These are phyloP conservation scores for Harmothoe impar DNA, from an alignment of 2,888 invertebrate genomes.

Conservation along the genomic window DNA sequence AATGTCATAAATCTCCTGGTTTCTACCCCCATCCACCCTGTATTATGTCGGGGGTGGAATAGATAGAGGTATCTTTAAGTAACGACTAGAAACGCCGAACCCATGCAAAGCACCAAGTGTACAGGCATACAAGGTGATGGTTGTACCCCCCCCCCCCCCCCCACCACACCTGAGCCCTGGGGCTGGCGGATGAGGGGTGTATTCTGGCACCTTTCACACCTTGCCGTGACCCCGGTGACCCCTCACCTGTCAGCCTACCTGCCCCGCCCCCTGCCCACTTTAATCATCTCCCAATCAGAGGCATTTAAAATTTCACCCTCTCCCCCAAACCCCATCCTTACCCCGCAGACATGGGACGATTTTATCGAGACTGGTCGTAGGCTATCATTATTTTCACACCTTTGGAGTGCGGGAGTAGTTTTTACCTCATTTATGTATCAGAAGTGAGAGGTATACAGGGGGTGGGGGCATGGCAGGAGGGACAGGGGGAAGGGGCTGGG, in stretches of 20 bases:
- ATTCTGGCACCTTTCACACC: constrained; percentile 18
- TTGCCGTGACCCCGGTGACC: constrained; percentile 33
- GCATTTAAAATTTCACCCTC: constrained; percentile 35
- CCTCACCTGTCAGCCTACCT: constrained; percentile 15
- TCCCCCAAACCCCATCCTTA: not conserved
- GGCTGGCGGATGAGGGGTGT: constrained; percentile 1
- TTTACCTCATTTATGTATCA: constrained; percentile 35
- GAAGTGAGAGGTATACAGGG: not conserved
- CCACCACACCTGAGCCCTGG: not conserved
- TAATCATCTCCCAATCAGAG: constrained; percentile 47
- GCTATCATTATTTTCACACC: constrained; percentile 49
- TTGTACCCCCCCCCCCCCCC: not conserved
- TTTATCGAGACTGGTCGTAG: not conserved
- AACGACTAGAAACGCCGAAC: not conserved
- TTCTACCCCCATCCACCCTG: no score
- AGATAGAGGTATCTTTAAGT: no score
- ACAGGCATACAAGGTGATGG: not conserved
- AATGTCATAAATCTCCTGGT: no score
- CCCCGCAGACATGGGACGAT: constrained; percentile 40
- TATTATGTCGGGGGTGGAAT: no score
- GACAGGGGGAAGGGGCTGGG: not conserved
- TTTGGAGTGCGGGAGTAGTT: not conserved
- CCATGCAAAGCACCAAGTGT: no score
- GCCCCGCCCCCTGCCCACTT: not conserved
- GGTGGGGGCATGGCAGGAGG: not conserved